These are phyloP conservation scores for Lepidothrix coronata DNA, from an alignment of 2,113 vertebrate species.

Conservation along the genomic window DNA sequence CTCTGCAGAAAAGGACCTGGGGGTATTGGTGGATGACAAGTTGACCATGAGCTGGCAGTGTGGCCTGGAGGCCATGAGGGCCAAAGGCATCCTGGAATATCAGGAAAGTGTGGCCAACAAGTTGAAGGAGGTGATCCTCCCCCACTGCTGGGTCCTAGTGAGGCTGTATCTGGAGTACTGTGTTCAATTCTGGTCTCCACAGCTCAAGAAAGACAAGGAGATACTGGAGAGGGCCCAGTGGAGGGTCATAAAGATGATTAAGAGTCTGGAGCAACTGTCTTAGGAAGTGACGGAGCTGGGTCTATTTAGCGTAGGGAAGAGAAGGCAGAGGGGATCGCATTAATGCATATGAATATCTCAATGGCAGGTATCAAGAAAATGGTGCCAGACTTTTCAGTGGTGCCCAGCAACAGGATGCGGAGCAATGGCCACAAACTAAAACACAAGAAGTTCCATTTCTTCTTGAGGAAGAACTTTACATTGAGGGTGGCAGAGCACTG, in stretches of 20 bases:
- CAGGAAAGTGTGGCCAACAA: not conserved
- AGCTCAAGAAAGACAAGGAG: not conserved
- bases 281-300: rapidly evolving
- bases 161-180: not conserved
- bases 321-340: not conserved
- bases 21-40: not conserved
- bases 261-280: not conserved
- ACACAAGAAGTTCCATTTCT: not conserved
- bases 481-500: not conserved
- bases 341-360: not conserved
- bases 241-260: rapidly evolving
- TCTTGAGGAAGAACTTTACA: not conserved
- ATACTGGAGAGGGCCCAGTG: not conserved
- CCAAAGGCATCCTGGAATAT: not conserved
- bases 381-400: not conserved
- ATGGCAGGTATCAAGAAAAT: not conserved
- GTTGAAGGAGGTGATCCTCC: rapidly evolving
- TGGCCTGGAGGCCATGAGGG: not conserved
- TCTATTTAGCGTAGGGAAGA: not conserved
- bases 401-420: not conserved
- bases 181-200: not conserved
- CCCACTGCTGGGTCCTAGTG: not conserved
- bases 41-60: not conserved
- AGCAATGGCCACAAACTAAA: not conserved
- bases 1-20: not conserved